Base-by-base conservation (phyloP, 2,113 vertebrate species). In the Leptobrachium leishanense region DNA sequence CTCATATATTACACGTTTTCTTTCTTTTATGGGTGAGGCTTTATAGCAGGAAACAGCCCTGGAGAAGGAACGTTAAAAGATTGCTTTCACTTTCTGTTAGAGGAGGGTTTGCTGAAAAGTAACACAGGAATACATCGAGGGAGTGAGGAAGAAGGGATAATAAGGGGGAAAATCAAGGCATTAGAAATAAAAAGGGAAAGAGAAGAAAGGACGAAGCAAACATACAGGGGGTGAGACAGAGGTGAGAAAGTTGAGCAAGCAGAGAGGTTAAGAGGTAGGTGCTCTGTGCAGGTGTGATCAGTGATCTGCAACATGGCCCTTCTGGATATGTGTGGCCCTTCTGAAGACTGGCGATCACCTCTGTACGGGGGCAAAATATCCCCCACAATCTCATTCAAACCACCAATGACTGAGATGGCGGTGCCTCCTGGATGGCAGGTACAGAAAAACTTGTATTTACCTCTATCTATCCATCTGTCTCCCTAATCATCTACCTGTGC, bases 21-120 rank as follows among this genome's bases (percentile, higher is more conserved):
- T 50, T 50, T 50, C 8, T 50, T 31, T 31, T 31, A 0, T 50
- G 46, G 4, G 4, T 50, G 10, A 46, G 65, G 46, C 4, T 4
- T 62, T 20, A 31, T 31, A 4, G n/a, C 57, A 15, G 57, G 57
- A 62, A 62, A 62, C 3, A 20, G 57, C 6, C 57, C 8, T 50
- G 59, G 66, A 67, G 2, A 41, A 13, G 4, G 12, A 31, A 31
- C 20, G n/a, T 50, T 54, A 12, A 12, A 12, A 10, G 12, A 70
- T 13, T 15, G 71, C 76, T 77, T 77, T 77, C 76, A 71, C 6
- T 77, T 77, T 77, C 76, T 69, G 2, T 46, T 6, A 68, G 13
- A 15, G 40, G n/a, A 6, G 10, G 20, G n/a, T 39, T 2, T 40
- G 39, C 8, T 9, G 15, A 66, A 10, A 39, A 40, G 39, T 20